Evolutionary conservation across 2,113 vertebrate genomes (phyloP), one percentile per base, ranked within the genome.

Genomic region (Lophotis ruficrista): DNA sequence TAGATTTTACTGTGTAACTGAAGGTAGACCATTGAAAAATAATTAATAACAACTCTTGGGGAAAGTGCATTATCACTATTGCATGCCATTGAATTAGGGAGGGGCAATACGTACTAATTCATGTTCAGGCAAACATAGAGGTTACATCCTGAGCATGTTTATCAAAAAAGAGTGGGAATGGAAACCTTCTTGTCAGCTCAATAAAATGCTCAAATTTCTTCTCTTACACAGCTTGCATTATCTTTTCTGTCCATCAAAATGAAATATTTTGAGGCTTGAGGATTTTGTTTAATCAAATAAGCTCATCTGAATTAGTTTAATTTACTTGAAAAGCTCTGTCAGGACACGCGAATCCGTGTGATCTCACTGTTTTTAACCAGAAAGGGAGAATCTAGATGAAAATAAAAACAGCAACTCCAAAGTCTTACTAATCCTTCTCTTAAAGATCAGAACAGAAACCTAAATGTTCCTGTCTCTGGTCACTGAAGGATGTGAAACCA

Each of bases 261-360:
- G 47, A 82, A 89, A 15, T 78, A 56, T 81, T 94, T 78, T 60
- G 31, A 92, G n/a, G 60, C 64, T 83, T 57, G 64, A 86, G 83
- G 45, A 80, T 73, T 88, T 77, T 77, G 45, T 83, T 94, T 94
- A 86, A 92, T 90, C 69, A 43, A 88, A 48, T 33, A 47, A 87
- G 33, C 31, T 71, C 35, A 84, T 56, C 48, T 53, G 58, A 60
- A 71, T 79, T 45, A 75, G n/a, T 64, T 92, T 80, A 21, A 68
- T 91, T 87, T 61, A 53, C 45, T 87, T 70, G 38, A 65, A 90
- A 83, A 86, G 71, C 47, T 80, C 62, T 75, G 23, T 92, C 60
- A 90, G 93, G 81, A 16, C 30, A 23, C 9, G 12, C 6, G 45
- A 50, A 54, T 65, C 33, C 21, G 17, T 10, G 11, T 68, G 43